Conservation (phyloP, 2,888 invertebrate species). For the Catocala nupta region DNA sequence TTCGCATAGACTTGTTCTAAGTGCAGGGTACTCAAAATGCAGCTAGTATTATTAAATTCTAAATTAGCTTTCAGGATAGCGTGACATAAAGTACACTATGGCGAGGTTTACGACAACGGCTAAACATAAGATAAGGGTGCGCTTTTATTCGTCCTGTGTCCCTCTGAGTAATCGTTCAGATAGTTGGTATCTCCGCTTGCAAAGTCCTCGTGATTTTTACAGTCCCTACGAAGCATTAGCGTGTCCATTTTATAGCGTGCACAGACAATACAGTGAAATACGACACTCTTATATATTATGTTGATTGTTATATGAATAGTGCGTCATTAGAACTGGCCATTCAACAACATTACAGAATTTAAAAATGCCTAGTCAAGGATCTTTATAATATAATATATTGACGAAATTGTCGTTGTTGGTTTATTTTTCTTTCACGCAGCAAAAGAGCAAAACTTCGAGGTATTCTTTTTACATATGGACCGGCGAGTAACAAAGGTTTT, state of each 20-base stretch:
- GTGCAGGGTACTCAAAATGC: conserved; percentile 36
- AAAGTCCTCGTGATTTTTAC: conserved; percentile 73
- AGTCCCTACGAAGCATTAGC: conserved; percentile 50
- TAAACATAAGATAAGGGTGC: conserved; percentile 64
- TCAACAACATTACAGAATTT: too few relatives aligned
- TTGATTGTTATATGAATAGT: conserved; percentile 42
- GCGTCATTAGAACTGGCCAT: background rate
- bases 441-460: too few relatives aligned
- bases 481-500: too few relatives aligned
- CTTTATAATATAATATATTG: too few relatives aligned
- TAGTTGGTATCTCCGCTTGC: conserved; percentile 71
- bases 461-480: too few relatives aligned
- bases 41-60: conserved; percentile 53
- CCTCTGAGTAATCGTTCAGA: conserved; percentile 74
- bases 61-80: conserved; percentile 49
- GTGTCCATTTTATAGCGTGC: conserved; percentile 49
- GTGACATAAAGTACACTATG: conserved; percentile 55
- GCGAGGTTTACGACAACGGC: conserved; percentile 57
- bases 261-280: conserved; percentile 51
- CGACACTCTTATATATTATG: conserved; percentile 41
- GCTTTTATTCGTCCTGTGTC: conserved; percentile 68
- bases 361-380: too few relatives aligned
- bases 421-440: too few relatives aligned
- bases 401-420: too few relatives aligned
- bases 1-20: conserved; percentile 35